Evolutionary conservation across 2,113 vertebrate species (phyloP), one percentile per base, ranked within the genome.

Genomic region (Mionectes macconnelli): DNA sequence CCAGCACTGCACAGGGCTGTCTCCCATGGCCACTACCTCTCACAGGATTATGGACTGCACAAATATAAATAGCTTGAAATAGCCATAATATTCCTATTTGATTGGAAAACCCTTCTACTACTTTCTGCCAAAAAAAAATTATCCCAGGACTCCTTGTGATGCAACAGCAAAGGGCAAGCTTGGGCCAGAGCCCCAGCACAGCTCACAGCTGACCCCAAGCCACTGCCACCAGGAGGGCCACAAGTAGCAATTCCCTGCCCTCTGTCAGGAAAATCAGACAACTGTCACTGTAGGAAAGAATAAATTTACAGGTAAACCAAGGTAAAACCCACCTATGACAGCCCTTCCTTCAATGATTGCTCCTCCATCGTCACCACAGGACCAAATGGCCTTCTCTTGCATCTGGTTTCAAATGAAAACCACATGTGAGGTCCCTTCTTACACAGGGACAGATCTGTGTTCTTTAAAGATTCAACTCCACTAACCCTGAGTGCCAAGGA

Each of bases 401-500:
- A 24, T 33, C 72, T 31, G 42, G 7, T 74, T 60, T 35, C 90
- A 45, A 78, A 70, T 0, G 0, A 86, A 89, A 80, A 3, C 4
- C 31, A 4, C 1, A 7, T 27, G 2, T 33, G 42, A 84, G 33
- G 31, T 6, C 13, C 25, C 35, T 33, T 59, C 64, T 35, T 23
- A 45, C 83, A 37, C 44, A 77, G 42, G 12, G 42, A 87, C 90
- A 68, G 85, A 93, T 88, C 94, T 63, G 56, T 35, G 88, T 66
- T 96, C 87, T 88, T 96, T 95, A 90, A 56, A 59, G 83, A 94
- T 95, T 95, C 95, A 84, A 67, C 55, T 95, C 80, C 77, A 93
- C 47, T 90, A 69, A 11, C 40, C 49, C 37, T 27, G 33, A 86
- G 39, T 78, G 69, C 94, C 94, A 93, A 80, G 91, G 80, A 97